Evolutionary conservation across 2,113 vertebrate species (phyloP).

Genomic region (Murina feae): DNA sequence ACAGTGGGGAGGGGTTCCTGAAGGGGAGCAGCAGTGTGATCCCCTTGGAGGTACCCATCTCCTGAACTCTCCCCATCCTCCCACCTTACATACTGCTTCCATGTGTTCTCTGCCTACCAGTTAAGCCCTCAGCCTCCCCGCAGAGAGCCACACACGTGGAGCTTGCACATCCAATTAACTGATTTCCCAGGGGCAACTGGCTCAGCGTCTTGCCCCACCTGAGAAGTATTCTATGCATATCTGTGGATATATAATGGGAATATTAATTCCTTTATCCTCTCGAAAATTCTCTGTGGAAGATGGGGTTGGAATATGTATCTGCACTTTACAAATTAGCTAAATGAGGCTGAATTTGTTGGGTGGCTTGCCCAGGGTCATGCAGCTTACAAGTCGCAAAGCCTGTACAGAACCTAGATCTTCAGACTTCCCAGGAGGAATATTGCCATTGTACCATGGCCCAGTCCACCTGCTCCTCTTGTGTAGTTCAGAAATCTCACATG

Average conservation of each 20-base stretch:
- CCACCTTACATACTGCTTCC: neutral
- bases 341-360: neutral
- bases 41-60: fast-evolving
- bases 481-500: neutral
- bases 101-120: fast-evolving
- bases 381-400: neutral
- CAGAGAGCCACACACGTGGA: neutral
- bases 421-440: neutral
- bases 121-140: neutral
- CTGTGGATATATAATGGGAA: neutral
- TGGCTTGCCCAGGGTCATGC: neutral
- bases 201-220: neutral
- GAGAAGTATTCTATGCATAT: neutral
- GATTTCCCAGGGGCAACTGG: neutral
- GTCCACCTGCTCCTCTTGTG: neutral
- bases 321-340: neutral
- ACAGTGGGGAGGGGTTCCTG: neutral
- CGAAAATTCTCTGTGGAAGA: neutral
- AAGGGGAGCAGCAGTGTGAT: neutral
- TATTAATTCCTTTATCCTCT: neutral
- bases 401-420: neutral
- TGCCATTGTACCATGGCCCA: neutral
- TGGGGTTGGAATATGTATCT: neutral
- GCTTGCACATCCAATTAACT: neutral
- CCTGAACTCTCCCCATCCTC: neutral